phyloP scores from a whole-genome alignment of 2,888 invertebrate genomes.

The Hypena proboscidalis region DNA sequence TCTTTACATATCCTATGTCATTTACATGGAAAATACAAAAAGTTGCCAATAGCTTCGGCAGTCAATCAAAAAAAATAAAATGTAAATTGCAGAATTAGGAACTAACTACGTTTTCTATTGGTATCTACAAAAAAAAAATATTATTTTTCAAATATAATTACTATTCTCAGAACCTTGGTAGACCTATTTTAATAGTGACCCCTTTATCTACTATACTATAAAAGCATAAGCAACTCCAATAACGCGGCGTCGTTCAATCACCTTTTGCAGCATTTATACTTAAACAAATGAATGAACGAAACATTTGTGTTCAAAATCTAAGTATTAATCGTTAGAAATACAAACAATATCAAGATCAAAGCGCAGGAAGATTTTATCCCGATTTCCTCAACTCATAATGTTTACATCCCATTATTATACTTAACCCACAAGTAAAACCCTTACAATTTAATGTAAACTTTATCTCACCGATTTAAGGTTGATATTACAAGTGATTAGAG shows the following conservation, averaged over 20 bases:
- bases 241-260: constrained; percentile 1
- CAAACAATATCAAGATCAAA: constrained; percentile 57
- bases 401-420: constrained; percentile 26
- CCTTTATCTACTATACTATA: no score
- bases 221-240: background rate
- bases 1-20: no score
- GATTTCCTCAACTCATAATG: constrained; percentile 53
- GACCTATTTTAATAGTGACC: no score
- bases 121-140: no score
- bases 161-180: no score
- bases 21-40: no score
- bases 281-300: background rate
- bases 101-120: no score
- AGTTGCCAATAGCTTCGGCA: no score
- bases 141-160: no score
- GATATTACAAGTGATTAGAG: constrained; percentile 6
- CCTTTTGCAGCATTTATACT: background rate
- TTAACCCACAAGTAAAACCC: constrained; percentile 5
- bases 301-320: no score
- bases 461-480: constrained; percentile 8
- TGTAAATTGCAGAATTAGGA: no score
- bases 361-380: constrained; percentile 61
- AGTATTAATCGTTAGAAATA: constrained; percentile 1
- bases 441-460: constrained; percentile 1
- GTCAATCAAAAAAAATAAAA: no score